A percentile compares a stretch with the other conserved stretches of the same genome.
phyloP scores from a whole-genome alignment of 37 sponge, comb jelly and placozoan genomes.

The Tethya wilhelma region DNA sequence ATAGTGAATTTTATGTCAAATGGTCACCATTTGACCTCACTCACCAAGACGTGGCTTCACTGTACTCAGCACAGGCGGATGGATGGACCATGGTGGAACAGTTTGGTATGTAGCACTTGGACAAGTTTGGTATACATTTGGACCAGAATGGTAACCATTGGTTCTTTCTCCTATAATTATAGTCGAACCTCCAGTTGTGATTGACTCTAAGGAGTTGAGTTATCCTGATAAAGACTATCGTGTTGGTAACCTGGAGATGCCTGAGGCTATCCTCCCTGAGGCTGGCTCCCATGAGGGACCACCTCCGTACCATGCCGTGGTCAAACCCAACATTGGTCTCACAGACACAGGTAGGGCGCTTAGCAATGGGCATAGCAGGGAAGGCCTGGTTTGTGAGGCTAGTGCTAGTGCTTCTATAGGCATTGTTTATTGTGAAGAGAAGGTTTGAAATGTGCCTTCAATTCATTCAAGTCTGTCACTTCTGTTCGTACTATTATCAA shows the following conservation, averaged over 20 bases:
- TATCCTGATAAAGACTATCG: slow-evolving; percentile 41
- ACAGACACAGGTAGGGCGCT: too few species aligned
- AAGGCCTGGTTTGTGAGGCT: too few species aligned
- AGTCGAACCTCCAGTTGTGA: slow-evolving; percentile 62
- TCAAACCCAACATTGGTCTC: too few species aligned
- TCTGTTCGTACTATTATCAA: too few species aligned
- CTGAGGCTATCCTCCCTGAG: slow-evolving; percentile 37
- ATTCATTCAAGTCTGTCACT: too few species aligned
- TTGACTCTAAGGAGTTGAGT: slow-evolving; percentile 31
- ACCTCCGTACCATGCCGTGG: not conserved
- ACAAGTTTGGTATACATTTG: not conserved
- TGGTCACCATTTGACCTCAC: slow-evolving; percentile 75
- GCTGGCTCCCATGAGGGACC: not conserved
- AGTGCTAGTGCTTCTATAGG: too few species aligned
- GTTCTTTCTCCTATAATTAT: not conserved
- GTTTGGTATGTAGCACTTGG: slow-evolving; percentile 26
- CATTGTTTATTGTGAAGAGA: too few species aligned
- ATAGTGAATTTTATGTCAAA: slow-evolving; percentile 32
- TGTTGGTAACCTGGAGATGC: slow-evolving; percentile 29
- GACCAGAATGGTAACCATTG: too few species aligned
- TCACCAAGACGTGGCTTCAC: slow-evolving; percentile 62
- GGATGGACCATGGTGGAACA: slow-evolving; percentile 66
- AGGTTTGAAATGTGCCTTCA: too few species aligned
- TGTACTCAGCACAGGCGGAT: slow-evolving; percentile 68
- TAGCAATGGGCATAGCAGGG: too few species aligned